Evolutionary conservation across 2,797 vertebrate species (phyloP).

Genomic region (Pyrocephalus nanus): DNA sequence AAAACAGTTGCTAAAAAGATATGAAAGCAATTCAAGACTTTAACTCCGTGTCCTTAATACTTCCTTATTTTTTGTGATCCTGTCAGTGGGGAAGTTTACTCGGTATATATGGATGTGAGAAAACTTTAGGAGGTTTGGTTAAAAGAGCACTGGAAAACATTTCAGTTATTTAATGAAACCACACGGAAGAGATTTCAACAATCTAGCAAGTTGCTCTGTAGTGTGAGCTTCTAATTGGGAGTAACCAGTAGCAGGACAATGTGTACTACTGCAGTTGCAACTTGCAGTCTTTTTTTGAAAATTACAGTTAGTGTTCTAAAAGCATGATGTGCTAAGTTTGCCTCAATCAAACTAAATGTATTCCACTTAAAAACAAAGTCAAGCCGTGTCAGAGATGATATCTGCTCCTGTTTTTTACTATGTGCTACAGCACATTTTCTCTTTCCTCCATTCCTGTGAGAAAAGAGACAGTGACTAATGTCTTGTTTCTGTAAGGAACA

Average conservation of each 20-base stretch:
- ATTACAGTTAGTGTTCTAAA: background rate
- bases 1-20: background rate
- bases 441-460: background rate
- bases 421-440: background rate
- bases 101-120: background rate
- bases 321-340: too few species aligned
- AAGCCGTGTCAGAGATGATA: background rate
- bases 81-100: background rate
- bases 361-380: background rate
- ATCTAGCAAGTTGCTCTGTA: background rate
- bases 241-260: background rate
- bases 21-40: background rate
- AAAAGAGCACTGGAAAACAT: background rate
- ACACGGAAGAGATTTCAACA: background rate
- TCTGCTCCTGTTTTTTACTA: background rate
- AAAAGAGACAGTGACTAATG: background rate
- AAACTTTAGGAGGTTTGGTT: background rate
- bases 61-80: background rate
- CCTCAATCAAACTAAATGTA: background rate
- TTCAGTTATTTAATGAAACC: background rate
- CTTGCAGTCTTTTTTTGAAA: constrained; percentile 4
- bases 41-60: background rate
- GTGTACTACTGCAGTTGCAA: background rate
- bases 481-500: background rate
- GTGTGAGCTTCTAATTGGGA: background rate